Base-by-base conservation (phyloP, 2,113 vertebrate species). In the Chaetura pelagica region DNA sequence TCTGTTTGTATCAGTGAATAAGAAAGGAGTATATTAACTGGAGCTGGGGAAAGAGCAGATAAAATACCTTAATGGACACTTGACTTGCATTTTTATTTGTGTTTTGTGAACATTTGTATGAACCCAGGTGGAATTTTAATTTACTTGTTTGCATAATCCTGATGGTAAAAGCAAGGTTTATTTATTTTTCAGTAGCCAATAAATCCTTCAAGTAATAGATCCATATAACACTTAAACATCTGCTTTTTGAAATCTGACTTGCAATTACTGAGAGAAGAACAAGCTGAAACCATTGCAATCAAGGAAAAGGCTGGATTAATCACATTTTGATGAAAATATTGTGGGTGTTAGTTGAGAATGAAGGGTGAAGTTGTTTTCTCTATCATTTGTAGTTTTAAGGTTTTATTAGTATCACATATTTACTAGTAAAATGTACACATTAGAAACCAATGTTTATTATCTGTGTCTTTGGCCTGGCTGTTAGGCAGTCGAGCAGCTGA, bases 401-500 rank as follows among this genome's bases (percentile, higher is more conserved):
- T 55, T 67, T 90, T 64, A 30, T 18, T 62, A 30, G 4, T 49
- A 29, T 44, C 24, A 8, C 27, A 1, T 54, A 32, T 49, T 48
- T 81, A 21, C n/a, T 63, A 80, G 35, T 51, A 52, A 22, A 75
- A 54, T 69, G 78, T 59, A 15, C 16, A 9, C 15, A 3, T 12
- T 14, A 81, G 8, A 27, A 52, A 59, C 21, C 1, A 3, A 1
- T 34, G 69, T 92, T 87, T 73, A n/a, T 12, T 49, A 1, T 49
- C 30, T 71, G 5, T 93, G 27, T 40, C 17, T 71, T 76, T 84
- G 38, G 20, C 30, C 30, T 82, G 74, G 32, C 69, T 67, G 5
- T 32, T 78, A 99, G 98, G 99, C 99, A 4, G 98, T 99, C 32
- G 99, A 99, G 76, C 99, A 99, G 95, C 98, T 99, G 75, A 99